These are phyloP conservation scores for Neoitamus cyanurus DNA, from an alignment of 2,888 invertebrate genomes.

Conservation along the genomic window DNA sequence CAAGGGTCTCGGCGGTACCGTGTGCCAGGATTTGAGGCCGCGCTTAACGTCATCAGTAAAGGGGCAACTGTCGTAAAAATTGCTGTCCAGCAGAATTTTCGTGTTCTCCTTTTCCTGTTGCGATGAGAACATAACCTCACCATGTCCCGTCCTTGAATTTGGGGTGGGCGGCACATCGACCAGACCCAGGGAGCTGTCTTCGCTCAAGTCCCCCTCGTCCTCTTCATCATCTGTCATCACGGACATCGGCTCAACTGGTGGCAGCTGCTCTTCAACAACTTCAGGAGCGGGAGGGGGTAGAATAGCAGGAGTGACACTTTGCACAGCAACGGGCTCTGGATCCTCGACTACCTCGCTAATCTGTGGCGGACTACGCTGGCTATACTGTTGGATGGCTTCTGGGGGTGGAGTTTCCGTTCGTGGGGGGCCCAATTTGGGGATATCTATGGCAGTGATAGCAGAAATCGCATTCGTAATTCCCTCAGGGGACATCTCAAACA, in stretches of 20 bases:
- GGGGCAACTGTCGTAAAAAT: conserved; percentile 8
- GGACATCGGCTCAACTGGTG: background rate
- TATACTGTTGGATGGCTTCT: too few relatives aligned
- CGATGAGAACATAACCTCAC: background rate
- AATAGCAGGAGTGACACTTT: too few relatives aligned
- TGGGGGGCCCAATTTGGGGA: background rate
- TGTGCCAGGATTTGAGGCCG: conserved; percentile 41
- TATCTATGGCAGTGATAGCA: background rate
- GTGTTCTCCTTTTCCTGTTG: conserved; percentile 31
- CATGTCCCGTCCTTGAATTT: background rate
- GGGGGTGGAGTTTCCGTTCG: background rate
- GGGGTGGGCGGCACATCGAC: background rate
- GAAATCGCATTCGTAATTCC: conserved; percentile 4
- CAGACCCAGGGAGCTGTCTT: background rate
- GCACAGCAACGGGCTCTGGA: too few relatives aligned
- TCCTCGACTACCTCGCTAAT: too few relatives aligned
- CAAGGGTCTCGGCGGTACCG: conserved; percentile 44
- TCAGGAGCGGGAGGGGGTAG: background rate
- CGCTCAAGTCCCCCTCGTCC: too few relatives aligned
- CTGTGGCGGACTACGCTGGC: too few relatives aligned
- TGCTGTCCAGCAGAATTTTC: background rate
- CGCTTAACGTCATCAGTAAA: background rate
- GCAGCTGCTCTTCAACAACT: background rate
- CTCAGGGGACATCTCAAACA: background rate
- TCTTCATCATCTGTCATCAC: background rate